Evolutionary conservation across 92 coral and sea anemone genomes (phyloP), one percentile per base, ranked within the genome.

Genomic region (Plumapathes pennacea): DNA sequence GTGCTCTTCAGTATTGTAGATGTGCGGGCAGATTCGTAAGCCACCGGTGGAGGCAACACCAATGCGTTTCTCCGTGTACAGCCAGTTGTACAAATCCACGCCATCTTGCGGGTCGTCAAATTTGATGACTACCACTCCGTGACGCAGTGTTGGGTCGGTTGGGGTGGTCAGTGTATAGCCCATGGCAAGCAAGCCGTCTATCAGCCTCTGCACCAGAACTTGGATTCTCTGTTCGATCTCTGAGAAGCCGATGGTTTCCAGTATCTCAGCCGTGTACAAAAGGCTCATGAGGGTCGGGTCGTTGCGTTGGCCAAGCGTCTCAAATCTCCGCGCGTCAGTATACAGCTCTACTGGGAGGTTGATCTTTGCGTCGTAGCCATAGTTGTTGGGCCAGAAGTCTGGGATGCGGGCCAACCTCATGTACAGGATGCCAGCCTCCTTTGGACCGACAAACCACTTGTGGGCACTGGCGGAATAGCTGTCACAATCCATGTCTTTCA

Each of bases 371-470:
- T 78, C 56, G 78, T 84, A 84, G 32, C 90, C 90, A 62, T 50
- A 49, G 25, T 60, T 60, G 13, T 84, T 84, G 24, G 90, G 90
- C 34, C 56, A 43, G 50, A 84, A 84, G 19, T 84, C 48, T 0
- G 67, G 54, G 30, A 79, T 37, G 32, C 82, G 20, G 11, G 60
- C 43, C 34, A 7, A 20, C 57, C 60, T 83, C 80, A 83, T 68
- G 81, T 70, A 83, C 32, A 83, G 43, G 32, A 83, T 62, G 1
- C 90, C 90, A 0, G 90, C 53, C 52, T 83, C 90, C 23, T 83
- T 83, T 14, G 90, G 90, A 1, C 90, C 90, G 10, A 77, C 25
- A 19, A 83, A 70, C 90, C 90, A 83, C 49, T 83, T 83, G 77
- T 83, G 90, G 18, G 65, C 44, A 3, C 81, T 63, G 7, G 55